A percentile compares a stretch with the other conserved stretches of the same genome.
Evolutionary conservation across 2,797 vertebrate species (phyloP).

Genomic region (Pseudocheirus occidentalis): DNA sequence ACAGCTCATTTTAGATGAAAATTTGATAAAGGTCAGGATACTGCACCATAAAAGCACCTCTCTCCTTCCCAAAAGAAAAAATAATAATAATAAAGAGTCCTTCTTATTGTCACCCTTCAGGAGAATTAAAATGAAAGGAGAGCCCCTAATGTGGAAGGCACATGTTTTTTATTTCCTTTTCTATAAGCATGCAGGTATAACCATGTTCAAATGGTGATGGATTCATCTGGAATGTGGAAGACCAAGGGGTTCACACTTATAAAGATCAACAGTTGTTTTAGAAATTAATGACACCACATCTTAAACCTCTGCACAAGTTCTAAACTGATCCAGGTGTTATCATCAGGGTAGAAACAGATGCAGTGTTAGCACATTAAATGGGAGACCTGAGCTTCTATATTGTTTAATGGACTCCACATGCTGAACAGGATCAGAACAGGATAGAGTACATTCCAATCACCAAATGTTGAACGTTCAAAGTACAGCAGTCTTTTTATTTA

Average conservation of each 20-base stretch:
- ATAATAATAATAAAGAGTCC: constrained; percentile 25
- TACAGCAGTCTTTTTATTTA: constrained; percentile 54
- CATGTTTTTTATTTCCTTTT: constrained; percentile 69
- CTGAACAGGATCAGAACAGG: constrained; percentile 72
- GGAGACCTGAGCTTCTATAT: constrained; percentile 76
- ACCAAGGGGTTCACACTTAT: constrained; percentile 70
- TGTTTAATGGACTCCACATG: constrained; percentile 83
- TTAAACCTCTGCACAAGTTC: constrained; percentile 80
- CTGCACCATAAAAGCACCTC: constrained; percentile 53
- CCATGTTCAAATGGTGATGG: constrained; percentile 48
- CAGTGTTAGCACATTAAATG: constrained; percentile 79
- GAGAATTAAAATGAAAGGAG: constrained; percentile 56
- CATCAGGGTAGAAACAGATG: constrained; percentile 81
- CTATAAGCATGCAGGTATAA: constrained; percentile 68
- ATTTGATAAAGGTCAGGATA: constrained; percentile 58
- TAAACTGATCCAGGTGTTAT: constrained; percentile 85
- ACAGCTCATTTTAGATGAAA: constrained; percentile 61
- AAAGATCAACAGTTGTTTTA: constrained; percentile 83
- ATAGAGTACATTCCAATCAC: constrained; percentile 38
- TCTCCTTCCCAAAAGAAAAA: constrained; percentile 10
- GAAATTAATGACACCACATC: constrained; percentile 82
- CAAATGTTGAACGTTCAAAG: constrained; percentile 47
- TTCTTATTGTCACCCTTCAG: constrained; percentile 49
- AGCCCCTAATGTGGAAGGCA: constrained; percentile 45
- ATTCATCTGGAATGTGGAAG: constrained; percentile 71